A percentile compares a stretch with the other conserved stretches of the same genome.
These are phyloP conservation scores for Poecilia picta DNA, from an alignment of 2,797 vertebrate species.

Conservation along the genomic window DNA sequence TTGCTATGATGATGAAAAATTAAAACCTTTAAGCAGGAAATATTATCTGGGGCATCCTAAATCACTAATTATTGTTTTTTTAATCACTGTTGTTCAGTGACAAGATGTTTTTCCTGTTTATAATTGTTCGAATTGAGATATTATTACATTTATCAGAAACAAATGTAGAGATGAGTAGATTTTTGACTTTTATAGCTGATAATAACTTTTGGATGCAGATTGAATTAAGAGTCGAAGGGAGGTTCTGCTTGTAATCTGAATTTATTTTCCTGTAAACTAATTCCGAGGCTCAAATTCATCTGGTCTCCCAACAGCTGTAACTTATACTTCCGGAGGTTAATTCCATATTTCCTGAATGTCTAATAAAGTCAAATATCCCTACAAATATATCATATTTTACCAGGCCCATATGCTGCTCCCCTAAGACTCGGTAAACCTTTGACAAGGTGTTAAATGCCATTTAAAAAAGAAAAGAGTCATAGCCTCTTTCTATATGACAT, in stretches of 20 bases:
- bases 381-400: conserved; percentile 45
- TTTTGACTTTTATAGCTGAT: background rate
- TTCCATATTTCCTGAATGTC: conserved; percentile 9
- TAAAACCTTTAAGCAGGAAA: conserved; percentile 40
- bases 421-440: conserved; percentile 29
- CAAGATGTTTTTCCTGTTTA: background rate
- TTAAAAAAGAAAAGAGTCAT: conserved; percentile 49
- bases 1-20: background rate
- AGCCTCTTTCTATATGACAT: conserved; percentile 65
- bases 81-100: background rate
- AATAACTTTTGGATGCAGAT: background rate
- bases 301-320: conserved; percentile 4
- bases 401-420: conserved; percentile 41
- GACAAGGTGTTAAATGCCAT: conserved; percentile 67
- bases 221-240: background rate
- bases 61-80: background rate
- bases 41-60: conserved; percentile 11
- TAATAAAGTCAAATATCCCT: conserved; percentile 31
- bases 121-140: background rate
- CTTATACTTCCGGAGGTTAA: conserved; percentile 8
- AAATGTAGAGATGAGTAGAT: background rate
- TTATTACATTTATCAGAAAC: background rate
- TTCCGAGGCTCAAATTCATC: conserved; percentile 18
- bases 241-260: background rate
- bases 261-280: conserved; percentile 8